Base-by-base conservation (phyloP, 2,888 invertebrate species). In the Steinernema carpocapsae region DNA sequence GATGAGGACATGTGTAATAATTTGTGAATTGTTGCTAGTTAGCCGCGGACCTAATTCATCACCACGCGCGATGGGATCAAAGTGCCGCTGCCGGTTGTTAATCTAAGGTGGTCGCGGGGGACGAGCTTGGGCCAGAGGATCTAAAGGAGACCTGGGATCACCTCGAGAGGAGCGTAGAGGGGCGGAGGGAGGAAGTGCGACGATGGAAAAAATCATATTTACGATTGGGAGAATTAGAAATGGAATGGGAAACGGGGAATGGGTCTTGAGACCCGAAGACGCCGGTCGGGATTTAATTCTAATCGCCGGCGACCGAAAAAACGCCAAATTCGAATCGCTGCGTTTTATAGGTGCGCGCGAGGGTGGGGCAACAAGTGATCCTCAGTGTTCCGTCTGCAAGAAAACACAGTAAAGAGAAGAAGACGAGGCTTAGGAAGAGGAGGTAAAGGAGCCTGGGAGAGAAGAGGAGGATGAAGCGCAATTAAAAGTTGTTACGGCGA, bases 191-290 rank as follows among this genome's bases (percentile, higher is more conserved):
- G 64, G 64, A 29, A 64, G 64, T 26, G 64, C 64, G 64, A 64
- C 32, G 64, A 64, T 64, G 64, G 64, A 26, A 64, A 22, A 32
- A 64, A 64, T 64, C 64, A 64, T 64, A 64, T 64, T 64, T 64
- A 64, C 64, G 64, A 32, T 14, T 48, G 17, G 64, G 64, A 37
- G 37, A 64, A 64, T 64, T 64, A 64, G 64, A 32, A 64, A 29
- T 29, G 64, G 10, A 64, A 52, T 37, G 64, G 32, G 64, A 56
- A 56, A 56, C 14, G 56, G 56, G 26, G 22, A 64, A 32, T 64
- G 32, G 64, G 64, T 17, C 32, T 14, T 6, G 56, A 64, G 64
- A 22, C 26, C 12, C 26, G 64, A 64, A 64, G 64, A 64, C 37
- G 64, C 32, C 64, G 32, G 14, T 32, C 4, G 37, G 10, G 3